Evolutionary conservation across 2,888 invertebrate genomes (phyloP).

Genomic region (Brassicogethes aeneus): DNA sequence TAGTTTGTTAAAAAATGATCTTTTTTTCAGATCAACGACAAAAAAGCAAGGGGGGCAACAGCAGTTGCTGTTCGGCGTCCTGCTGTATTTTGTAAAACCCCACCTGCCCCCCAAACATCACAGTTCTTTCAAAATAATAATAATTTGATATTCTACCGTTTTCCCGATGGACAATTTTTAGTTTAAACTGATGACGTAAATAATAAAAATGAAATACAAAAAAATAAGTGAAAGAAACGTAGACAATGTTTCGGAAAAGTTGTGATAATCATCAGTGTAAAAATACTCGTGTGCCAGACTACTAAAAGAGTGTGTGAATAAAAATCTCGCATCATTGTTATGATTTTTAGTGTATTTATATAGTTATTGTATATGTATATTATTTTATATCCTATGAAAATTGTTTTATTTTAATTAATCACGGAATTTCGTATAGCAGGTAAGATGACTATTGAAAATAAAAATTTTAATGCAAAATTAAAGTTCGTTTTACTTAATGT

Average conservation of each 20-base stretch:
- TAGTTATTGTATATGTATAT: slow-evolving; percentile 21
- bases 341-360: slow-evolving; percentile 33
- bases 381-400: slow-evolving; percentile 17
- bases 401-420: not conserved
- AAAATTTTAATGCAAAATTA: no score
- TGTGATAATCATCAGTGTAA: slow-evolving; percentile 42
- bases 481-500: no score
- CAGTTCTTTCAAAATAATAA: not conserved
- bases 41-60: slow-evolving; percentile 91
- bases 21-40: slow-evolving; percentile 82
- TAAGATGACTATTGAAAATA: no score
- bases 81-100: slow-evolving; percentile 82
- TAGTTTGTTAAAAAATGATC: not conserved
- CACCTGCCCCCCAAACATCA: not conserved
- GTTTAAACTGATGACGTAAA: slow-evolving; percentile 7
- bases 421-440: no score
- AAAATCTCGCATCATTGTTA: slow-evolving; percentile 28
- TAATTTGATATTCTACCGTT: not conserved
- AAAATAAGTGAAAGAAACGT: slow-evolving; percentile 19
- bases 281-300: slow-evolving; percentile 42
- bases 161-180: slow-evolving; percentile 1
- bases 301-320: slow-evolving; percentile 33
- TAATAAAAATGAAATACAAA: no score
- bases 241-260: slow-evolving; percentile 38
- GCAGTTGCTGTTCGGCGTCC: slow-evolving; percentile 89